These are phyloP conservation scores for Pipa parva DNA, from an alignment of 2,113 vertebrate genomes.

Conservation along the genomic window DNA sequence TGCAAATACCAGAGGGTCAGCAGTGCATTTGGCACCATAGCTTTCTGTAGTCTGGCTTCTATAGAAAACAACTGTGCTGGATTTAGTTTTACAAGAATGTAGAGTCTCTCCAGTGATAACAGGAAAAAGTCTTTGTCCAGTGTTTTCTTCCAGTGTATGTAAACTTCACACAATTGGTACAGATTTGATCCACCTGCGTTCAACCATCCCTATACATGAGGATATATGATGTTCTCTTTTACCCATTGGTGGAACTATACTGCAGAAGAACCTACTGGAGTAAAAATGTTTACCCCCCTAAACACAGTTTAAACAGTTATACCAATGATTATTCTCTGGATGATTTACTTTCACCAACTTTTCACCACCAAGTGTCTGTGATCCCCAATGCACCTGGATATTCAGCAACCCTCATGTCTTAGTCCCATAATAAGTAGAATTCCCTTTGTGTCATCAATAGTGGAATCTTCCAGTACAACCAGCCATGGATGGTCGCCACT, in stretches of 20 bases:
- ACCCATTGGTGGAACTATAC: conserved; percentile 6
- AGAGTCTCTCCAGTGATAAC: background rate
- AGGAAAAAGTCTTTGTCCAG: background rate
- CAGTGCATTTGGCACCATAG: too few relatives aligned
- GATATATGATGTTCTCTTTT: background rate
- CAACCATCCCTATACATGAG: background rate
- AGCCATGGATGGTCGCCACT: background rate
- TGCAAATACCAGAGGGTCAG: too few relatives aligned
- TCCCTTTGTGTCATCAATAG: background rate
- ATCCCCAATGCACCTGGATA: background rate
- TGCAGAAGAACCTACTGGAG: background rate
- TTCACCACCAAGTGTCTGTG: too few relatives aligned
- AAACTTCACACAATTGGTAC: background rate
- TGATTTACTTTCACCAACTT: too few relatives aligned
- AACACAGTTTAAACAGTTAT: background rate
- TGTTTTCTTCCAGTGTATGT: conserved; percentile 1
- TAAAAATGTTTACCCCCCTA: background rate
- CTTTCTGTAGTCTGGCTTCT: too few relatives aligned
- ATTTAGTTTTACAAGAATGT: too few relatives aligned
- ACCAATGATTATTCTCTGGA: background rate
- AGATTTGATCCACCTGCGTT: background rate
- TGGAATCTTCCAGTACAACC: too few relatives aligned
- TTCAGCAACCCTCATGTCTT: background rate
- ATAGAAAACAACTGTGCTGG: too few relatives aligned
- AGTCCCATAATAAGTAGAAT: too few relatives aligned